These are phyloP conservation scores for Metallyticus violacea DNA, from an alignment of 2,888 invertebrate genomes.

Conservation along the genomic window DNA sequence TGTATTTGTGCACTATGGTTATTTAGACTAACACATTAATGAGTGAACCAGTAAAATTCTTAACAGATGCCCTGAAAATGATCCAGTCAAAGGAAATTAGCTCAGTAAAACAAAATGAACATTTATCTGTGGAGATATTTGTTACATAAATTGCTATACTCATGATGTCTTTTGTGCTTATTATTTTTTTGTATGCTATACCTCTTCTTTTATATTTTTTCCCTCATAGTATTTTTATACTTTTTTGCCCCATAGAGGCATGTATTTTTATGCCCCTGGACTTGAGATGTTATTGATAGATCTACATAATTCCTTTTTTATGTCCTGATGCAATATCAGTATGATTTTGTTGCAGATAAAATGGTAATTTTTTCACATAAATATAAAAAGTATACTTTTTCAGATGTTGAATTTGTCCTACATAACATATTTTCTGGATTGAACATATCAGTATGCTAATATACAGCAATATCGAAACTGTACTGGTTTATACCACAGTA, in stretches of 20 bases:
- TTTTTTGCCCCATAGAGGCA: too few species aligned
- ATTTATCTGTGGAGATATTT: not conserved
- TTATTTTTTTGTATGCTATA: not conserved
- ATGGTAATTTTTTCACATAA: too few species aligned
- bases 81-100: not conserved
- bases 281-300: not conserved
- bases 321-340: not conserved
- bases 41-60: not conserved
- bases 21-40: not conserved
- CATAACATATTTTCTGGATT: not conserved
- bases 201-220: not conserved
- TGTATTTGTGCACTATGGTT: not conserved
- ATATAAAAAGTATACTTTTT: not conserved
- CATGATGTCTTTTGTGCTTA: not conserved
- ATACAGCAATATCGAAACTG: not conserved
- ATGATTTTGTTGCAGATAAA: not conserved
- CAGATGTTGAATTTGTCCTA: not conserved
- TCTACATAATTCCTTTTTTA: not conserved
- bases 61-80: not conserved
- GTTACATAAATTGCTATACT: not conserved
- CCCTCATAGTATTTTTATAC: not conserved
- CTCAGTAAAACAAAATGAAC: too few species aligned
- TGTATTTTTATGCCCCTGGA: not conserved
- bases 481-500: not conserved
- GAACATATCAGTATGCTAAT: not conserved